Evolutionary conservation across 1,140 invertebrate genomes (phyloP), one percentile per base, ranked within the genome.

Genomic region (Acromyrmex echinatior): DNA sequence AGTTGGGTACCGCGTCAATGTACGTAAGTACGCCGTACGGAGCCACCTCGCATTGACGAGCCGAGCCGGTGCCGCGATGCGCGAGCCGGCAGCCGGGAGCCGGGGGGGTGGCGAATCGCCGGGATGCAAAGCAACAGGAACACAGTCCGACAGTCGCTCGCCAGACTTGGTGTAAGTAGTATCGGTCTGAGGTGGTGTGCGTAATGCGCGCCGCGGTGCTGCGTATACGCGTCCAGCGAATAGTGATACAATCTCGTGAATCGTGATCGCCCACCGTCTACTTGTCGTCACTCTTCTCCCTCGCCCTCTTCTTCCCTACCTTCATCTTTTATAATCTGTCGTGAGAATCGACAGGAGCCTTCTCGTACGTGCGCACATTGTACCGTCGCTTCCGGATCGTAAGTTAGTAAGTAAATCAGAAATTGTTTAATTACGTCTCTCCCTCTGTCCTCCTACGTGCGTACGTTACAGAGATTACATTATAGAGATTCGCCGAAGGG

Each of bases 121-220:
- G 92, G 90, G 86, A 91, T 88, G 91, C 91, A n/a, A 18, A 16
- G 63, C 63, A 16, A 91, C 88, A 51, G 49, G 49, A 51, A 90
- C 91, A 92, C 91, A 39, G 35, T 35, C 35, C 6, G 35, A 35
- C 91, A 92, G 92, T 92, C 92, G 91, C 88, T 92, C 90, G 70
- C 73, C 87, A 86, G 82, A 91, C 88, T 88, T 87, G 68, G 91
- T 87, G 84, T 76, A 86, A 81, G 62, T 84, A 58, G 25, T 25
- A 60, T 91, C 2, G 87, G 45, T 35, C 7, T 0, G 5, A 35
- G 5, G 31, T 35, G 31, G 5, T 35, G 6, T 6, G 31, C 31
- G 31, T 35, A 35, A 71, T 82, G 77, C 9, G 56, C 25, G 86
- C 12, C 45, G 14, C 45, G 62, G 28, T 90, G 78, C n/a, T 16